Conservation (phyloP, 2,797 vertebrate genomes). For the Syndactyla subalaris region DNA sequence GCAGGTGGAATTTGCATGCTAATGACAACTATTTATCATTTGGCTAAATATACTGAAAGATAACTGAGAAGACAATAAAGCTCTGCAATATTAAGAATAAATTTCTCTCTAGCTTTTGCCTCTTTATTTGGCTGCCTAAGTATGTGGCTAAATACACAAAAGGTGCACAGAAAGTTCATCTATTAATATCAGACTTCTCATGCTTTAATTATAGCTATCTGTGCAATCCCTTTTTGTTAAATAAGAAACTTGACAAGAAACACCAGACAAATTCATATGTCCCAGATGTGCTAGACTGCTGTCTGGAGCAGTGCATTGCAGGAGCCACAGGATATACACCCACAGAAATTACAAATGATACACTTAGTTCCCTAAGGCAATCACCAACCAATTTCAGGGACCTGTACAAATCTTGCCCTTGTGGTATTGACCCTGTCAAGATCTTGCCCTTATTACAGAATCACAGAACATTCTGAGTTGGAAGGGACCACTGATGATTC, state of each 20-base stretch:
- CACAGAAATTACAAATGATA: background rate
- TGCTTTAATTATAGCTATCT: background rate
- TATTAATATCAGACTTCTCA: background rate
- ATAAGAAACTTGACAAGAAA: background rate
- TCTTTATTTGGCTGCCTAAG: background rate
- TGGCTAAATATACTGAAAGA: background rate
- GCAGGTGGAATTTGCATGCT: background rate
- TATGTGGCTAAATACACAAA: background rate
- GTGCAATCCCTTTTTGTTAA: background rate
- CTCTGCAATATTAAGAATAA: background rate
- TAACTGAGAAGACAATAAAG: background rate
- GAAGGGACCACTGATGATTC: background rate
- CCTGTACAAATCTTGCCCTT: background rate
- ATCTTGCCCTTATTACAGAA: conserved; percentile 13
- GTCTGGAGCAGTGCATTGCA: background rate
- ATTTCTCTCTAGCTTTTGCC: background rate
- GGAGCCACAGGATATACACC: background rate
- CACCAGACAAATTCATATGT: background rate
- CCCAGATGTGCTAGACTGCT: background rate
- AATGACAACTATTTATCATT: background rate
- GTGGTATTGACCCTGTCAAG: background rate
- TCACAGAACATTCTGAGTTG: background rate
- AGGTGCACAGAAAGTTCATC: background rate
- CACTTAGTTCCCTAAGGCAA: background rate
- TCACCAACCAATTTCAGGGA: background rate